A percentile compares a stretch with the other conserved stretches of the same genome.
Conservation (phyloP, 1,140 invertebrate genomes). For the Ridgeia piscesae region DNA sequence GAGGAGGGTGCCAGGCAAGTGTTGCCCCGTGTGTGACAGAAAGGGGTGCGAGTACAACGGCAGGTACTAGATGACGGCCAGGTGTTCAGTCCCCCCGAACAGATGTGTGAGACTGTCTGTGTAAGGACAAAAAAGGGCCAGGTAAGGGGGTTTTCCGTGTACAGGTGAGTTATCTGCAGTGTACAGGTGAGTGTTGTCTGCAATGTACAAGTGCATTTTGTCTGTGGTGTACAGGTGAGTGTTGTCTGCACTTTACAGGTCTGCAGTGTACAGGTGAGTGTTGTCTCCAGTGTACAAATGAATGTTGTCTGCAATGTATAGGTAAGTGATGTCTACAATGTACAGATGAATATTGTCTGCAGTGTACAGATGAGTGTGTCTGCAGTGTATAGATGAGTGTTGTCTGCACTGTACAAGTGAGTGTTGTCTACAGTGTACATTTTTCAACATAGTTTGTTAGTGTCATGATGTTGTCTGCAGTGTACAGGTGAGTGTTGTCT, state of each 20-base stretch:
- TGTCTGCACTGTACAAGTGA: no score
- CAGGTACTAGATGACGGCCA: background rate
- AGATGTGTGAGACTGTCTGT: slow-evolving; percentile 20
- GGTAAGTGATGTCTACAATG: no score
- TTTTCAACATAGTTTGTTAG: no score
- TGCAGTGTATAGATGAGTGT: no score
- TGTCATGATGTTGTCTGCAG: no score
- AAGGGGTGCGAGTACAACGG: slow-evolving; percentile 13
- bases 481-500: no score
- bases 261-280: background rate
- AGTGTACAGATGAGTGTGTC: no score
- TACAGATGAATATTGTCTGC: no score
- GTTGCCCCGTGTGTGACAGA: slow-evolving; percentile 22
- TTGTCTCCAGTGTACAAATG: background rate
- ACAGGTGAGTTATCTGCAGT: no score
- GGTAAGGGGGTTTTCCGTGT: no score
- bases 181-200: slow-evolving; percentile 24
- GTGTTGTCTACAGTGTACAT: no score
- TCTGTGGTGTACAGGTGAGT: background rate
- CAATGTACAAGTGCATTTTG: slow-evolving; percentile 24
- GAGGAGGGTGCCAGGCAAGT: slow-evolving; percentile 28
- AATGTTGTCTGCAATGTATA: background rate
- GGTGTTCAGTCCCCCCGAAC: slow-evolving; percentile 1
- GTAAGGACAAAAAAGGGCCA: slow-evolving; percentile 2
- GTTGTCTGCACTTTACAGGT: background rate